These are phyloP conservation scores for Hiodon alosoides DNA, from an alignment of 2,113 vertebrate species.

Conservation along the genomic window DNA sequence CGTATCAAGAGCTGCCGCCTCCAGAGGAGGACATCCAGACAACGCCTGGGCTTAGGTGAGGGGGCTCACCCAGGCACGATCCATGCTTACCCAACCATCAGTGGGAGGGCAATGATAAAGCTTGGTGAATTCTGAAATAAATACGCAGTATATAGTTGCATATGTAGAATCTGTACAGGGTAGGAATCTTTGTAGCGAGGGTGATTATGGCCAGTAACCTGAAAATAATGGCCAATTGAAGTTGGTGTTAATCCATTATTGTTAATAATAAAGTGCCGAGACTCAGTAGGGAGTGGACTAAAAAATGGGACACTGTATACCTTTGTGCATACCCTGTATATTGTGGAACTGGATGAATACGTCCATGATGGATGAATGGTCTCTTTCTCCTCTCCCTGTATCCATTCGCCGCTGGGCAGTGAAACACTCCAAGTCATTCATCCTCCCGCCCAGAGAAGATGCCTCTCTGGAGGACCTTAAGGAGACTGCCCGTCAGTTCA, in stretches of 20 bases:
- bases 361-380: neutral
- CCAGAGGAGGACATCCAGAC: conserved; percentile 74
- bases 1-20: conserved; percentile 94
- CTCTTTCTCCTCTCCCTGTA: neutral
- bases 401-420: conserved; percentile 53
- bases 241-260: too few relatives aligned
- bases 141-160: neutral
- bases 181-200: too few relatives aligned
- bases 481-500: conserved; percentile 76
- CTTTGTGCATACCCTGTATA: too few relatives aligned
- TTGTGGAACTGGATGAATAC: too few relatives aligned
- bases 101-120: too few relatives aligned
- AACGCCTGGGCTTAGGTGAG: conserved; percentile 64
- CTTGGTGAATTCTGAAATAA: too few relatives aligned
- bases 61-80: neutral
- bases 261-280: too few relatives aligned
- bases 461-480: conserved; percentile 76
- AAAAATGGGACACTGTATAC: too few relatives aligned
- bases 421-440: conserved; percentile 86
- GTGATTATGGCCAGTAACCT: too few relatives aligned
- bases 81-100: too few relatives aligned
- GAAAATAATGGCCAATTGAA: too few relatives aligned
- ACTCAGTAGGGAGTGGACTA: too few relatives aligned
- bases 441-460: conserved; percentile 58
- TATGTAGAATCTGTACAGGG: neutral